Evolutionary conservation across 2,113 vertebrate species (phyloP).

Genomic region (Odocoileus virginianus): DNA sequence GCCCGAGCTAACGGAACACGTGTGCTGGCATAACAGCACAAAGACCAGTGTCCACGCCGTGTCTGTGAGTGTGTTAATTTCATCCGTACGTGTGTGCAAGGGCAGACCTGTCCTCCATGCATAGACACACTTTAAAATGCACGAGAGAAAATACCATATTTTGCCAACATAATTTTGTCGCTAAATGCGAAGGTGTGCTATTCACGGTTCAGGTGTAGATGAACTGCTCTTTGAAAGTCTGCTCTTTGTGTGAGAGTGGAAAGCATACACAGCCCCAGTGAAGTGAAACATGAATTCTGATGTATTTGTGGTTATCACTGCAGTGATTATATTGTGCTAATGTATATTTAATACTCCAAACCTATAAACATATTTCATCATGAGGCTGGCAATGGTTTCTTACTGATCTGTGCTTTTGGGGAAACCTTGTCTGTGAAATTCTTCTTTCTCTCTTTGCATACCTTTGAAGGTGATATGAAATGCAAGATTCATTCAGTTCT

Average conservation of each 20-base stretch:
- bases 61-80: not conserved
- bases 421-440: not conserved
- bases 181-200: not conserved
- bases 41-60: rapidly evolving
- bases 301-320: not conserved
- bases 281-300: not conserved
- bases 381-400: not conserved
- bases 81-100: not conserved
- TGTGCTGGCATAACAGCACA: rapidly evolving
- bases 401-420: not conserved
- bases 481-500: not conserved
- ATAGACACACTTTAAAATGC: not conserved
- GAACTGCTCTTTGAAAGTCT: conserved; percentile 8
- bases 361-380: not conserved
- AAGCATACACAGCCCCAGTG: not conserved
- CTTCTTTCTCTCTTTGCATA: not conserved
- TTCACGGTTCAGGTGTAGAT: not conserved
- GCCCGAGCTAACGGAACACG: not conserved
- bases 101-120: not conserved
- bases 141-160: not conserved
- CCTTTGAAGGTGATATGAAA: not conserved
- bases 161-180: not conserved
- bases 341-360: not conserved
- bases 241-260: not conserved
- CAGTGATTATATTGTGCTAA: not conserved